A percentile compares a stretch with the other conserved stretches of the same genome.
These are phyloP conservation scores for Phataginus tricuspis DNA, from an alignment of 2,797 vertebrate genomes.

Conservation along the genomic window DNA sequence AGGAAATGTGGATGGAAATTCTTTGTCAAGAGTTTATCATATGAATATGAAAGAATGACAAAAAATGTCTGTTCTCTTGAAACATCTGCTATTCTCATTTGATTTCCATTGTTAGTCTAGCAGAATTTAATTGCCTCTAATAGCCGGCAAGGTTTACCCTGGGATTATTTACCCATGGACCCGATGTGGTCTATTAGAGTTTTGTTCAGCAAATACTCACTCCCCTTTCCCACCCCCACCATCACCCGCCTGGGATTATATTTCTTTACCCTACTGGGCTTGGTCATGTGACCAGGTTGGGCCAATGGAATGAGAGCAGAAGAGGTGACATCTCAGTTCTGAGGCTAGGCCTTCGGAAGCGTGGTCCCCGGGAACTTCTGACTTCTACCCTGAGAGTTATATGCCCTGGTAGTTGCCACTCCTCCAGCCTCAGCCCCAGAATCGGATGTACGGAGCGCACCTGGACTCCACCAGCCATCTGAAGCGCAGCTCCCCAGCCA, in stretches of 20 bases:
- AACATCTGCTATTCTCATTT: background rate
- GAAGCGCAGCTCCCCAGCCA: background rate
- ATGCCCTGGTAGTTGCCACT: background rate
- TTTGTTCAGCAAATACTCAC: background rate
- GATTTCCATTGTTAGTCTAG: slow-evolving; percentile 14
- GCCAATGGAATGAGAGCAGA: background rate
- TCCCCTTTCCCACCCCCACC: background rate
- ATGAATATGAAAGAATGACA: slow-evolving; percentile 28
- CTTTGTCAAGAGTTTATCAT: slow-evolving; percentile 64
- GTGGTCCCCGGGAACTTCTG: background rate
- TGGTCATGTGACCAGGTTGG: background rate
- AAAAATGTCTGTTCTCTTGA: slow-evolving; percentile 30
- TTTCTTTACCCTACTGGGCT: background rate
- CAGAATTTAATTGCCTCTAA: slow-evolving; percentile 39
- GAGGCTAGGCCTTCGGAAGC: background rate
- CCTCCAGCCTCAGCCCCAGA: background rate
- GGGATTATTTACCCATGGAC: slow-evolving; percentile 17
- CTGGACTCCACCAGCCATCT: background rate
- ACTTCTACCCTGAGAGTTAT: background rate
- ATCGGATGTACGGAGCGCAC: background rate
- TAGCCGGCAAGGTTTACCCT: slow-evolving; percentile 25
- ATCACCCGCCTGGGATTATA: background rate
- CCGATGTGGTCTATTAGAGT: background rate
- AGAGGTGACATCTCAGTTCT: background rate
- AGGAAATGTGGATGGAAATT: slow-evolving; percentile 59